Conservation (phyloP, 1,140 invertebrate species). For the Euura saliciscinereae region DNA sequence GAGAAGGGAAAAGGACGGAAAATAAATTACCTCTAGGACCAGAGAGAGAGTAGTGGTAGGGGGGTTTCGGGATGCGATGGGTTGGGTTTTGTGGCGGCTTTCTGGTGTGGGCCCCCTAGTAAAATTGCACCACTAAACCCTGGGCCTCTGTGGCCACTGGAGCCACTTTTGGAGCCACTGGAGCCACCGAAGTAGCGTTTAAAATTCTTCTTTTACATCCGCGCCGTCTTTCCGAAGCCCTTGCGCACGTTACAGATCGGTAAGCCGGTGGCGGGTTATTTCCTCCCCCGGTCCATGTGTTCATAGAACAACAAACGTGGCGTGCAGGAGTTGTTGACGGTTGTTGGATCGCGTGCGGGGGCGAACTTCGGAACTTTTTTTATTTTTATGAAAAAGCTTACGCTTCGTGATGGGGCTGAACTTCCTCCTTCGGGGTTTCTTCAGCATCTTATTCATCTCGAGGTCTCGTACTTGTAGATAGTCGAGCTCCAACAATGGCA, state of each 20-base stretch:
- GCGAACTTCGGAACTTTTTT: neutral
- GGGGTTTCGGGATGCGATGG: neutral
- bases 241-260: neutral
- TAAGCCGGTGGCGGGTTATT: neutral
- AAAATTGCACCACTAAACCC: slow-evolving; percentile 36
- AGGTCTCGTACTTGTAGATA: too few relatives aligned
- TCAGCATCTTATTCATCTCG: too few relatives aligned
- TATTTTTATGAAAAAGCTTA: too few relatives aligned
- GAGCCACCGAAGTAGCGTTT: slow-evolving; percentile 9
- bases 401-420: too few relatives aligned
- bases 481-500: too few relatives aligned
- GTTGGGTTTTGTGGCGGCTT: slow-evolving; percentile 18
- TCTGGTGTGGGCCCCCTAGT: slow-evolving; percentile 31
- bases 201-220: slow-evolving; percentile 9
- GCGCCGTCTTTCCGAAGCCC: neutral
- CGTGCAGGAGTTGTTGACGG: neutral
- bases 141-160: neutral
- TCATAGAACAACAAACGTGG: neutral
- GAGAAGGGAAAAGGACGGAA: slow-evolving; percentile 35
- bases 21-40: slow-evolving; percentile 48
- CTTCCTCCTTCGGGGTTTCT: too few relatives aligned
- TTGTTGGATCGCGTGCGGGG: slow-evolving; percentile 1
- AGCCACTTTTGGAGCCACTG: neutral
- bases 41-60: slow-evolving; percentile 13
- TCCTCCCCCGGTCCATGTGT: slow-evolving; percentile 11